Base-by-base conservation (phyloP, 1,140 invertebrate genomes). In the Macrobrachium rosenbergii region DNA sequence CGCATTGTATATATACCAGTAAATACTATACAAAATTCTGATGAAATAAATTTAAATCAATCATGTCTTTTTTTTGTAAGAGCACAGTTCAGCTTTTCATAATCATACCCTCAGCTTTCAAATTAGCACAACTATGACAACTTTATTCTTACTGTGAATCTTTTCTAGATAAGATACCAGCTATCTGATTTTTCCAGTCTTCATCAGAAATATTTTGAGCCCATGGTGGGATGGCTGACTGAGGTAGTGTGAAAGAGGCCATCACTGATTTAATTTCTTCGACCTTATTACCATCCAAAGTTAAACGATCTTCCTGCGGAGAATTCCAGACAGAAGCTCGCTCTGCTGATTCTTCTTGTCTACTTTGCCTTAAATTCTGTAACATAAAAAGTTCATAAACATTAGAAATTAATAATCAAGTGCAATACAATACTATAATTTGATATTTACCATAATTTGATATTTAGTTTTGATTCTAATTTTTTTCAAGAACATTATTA, bases 251-350 rank as follows among this genome's bases (percentile, higher is more conserved):
- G 28, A 87, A 79, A 14, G 84, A 87, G 5, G 84, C 84, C 84
- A 87, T 87, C 12, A 64, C 84, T 45, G 84, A 81, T 28, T 87
- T 87, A 12, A 87, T 87, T 58, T 87, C 77, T 59, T 87, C 84
- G n/a, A 87, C 78, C 69, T 81, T 87, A 43, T 72, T 72, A 19
- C 84, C 67, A 28, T 87, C 84, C 23, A 87, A 77, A 10, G 59
- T 37, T 12, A 87, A 64, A 12, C 77, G 78, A 45, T 87, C 84
- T n/a, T 64, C 28, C 16, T 52, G 45, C 12, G 84, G 73, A n/a
- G 82, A 84, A 59, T 84, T 84, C 82, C 82, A 84, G 21, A 84
- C n/a, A 0, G 19, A 52, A 37, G 82, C 82, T 77, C 19, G 72
- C 73, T 84, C 82, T 14, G 10, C 16, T 2, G 37, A 14, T 43